Evolutionary conservation across 2,888 invertebrate genomes (phyloP), one percentile per base, ranked within the genome.

Genomic region (Pristionchus entomophagus): DNA sequence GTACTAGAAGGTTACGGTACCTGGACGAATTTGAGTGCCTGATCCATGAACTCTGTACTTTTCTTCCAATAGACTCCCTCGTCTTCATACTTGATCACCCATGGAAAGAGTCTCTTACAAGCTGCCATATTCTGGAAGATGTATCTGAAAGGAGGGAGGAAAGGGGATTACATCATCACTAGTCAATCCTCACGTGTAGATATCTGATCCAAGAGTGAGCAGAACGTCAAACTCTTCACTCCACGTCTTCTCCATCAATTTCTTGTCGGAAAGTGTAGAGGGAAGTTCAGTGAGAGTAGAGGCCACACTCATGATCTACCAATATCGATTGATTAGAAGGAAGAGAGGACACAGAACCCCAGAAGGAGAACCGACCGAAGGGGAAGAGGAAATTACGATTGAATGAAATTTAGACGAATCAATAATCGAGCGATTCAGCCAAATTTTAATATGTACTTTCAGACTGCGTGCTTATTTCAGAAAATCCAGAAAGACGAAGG

Each of bases 221-320:
- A 92, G 88, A 80, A 89, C 90, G 86, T 92, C 92, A 85, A 92
- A 92, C 69, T 92, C 92, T 73, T 92, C 92, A 80, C 91, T 91
- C 92, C 92, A 92, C 35, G 92, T 92, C 19, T 90, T 89, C 53
- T 90, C 89, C 35, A 92, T 87, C 22, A 92, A 86, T 53, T 87
- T 87, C 86, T 92, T 92, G 81, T 92, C 92, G 35, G 88, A 86
- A 29, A 53, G 80, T 29, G 80, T 51, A 19, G 56, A 51, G 19
- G 56, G 80, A 45, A 56, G 29, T 22, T 53, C 53, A 10, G 80
- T 45, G 26, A 32, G 78, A 78, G 78, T 45, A 1, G 26, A 45
- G 32, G 51, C 49, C n/a, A n/a, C n/a, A 29, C 45, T 29, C 51
- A 80, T 51, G n/a, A 12, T 22, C 35, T 32, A 56, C 35, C 0